Conservation (phyloP, 92 coral and sea anemone species). For the Actinernus sp. region DNA sequence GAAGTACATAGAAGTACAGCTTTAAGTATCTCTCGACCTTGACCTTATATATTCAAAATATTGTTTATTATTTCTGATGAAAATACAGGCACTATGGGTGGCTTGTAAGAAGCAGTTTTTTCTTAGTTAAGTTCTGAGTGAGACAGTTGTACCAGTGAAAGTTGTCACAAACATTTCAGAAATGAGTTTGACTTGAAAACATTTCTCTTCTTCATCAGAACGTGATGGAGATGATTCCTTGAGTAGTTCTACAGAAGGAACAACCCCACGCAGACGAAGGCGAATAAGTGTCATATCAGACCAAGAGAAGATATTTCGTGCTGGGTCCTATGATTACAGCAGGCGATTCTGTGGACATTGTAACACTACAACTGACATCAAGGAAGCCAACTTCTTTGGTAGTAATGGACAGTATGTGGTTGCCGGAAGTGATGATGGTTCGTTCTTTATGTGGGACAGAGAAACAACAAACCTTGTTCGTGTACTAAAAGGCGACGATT, state of each 20-base stretch:
- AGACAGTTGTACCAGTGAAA: too few species aligned
- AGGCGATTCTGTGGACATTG: slow-evolving; percentile 96
- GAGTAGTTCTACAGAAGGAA: slow-evolving; percentile 31
- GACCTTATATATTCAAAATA: too few species aligned
- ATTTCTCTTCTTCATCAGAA: too few species aligned
- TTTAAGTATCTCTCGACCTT: too few species aligned
- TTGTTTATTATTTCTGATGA: too few species aligned
- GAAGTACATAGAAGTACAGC: too few species aligned
- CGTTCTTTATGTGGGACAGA: slow-evolving; percentile 94
- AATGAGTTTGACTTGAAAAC: neutral
- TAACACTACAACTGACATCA: slow-evolving; percentile 97
- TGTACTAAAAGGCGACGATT: slow-evolving; percentile 96
- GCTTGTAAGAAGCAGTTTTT: too few species aligned
- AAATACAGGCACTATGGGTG: too few species aligned
- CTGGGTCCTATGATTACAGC: slow-evolving; percentile 78
- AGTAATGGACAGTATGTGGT: slow-evolving; percentile 93
- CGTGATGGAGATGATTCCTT: slow-evolving; percentile 37
- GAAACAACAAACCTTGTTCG: slow-evolving; percentile 89
- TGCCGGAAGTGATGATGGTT: slow-evolving; percentile 99
- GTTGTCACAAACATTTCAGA: too few species aligned
- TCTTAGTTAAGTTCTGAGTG: too few species aligned
- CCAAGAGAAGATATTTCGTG: slow-evolving; percentile 80
- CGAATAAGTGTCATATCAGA: slow-evolving; percentile 79
- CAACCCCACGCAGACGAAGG: slow-evolving; percentile 69
- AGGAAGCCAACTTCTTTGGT: slow-evolving; percentile 98